phyloP scores from a whole-genome alignment of 1,140 invertebrate species.

The Papilio polyxenes region DNA sequence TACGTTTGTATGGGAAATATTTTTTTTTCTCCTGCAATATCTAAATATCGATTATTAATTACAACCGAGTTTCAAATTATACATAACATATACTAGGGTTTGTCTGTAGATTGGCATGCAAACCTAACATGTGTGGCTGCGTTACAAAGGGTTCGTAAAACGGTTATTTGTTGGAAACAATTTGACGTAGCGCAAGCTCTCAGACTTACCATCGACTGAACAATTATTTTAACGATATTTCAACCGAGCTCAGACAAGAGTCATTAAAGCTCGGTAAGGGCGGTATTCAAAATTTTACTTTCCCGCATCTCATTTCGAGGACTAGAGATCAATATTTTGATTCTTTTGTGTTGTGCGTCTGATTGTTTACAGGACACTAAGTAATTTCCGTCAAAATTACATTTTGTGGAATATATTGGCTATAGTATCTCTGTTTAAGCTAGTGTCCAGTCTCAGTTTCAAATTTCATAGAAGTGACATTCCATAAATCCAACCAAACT shows the following conservation, averaged over 20 bases:
- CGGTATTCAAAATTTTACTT: slow-evolving; percentile 53
- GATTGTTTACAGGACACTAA: background rate
- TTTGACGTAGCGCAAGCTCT: slow-evolving; percentile 6
- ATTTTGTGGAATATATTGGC: too few species aligned
- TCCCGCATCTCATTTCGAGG: slow-evolving; percentile 40
- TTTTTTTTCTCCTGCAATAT: background rate
- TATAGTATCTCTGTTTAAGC: too few species aligned
- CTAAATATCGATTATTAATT: background rate
- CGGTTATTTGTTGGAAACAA: slow-evolving; percentile 13
- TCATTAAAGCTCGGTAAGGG: background rate
- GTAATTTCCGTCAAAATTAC: background rate
- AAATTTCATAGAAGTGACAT: too few species aligned
- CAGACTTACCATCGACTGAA: background rate
- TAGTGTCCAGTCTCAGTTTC: too few species aligned
- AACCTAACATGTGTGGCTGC: background rate
- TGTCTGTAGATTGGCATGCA: background rate
- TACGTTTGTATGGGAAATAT: background rate
- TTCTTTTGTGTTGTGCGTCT: background rate
- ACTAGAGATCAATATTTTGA: slow-evolving; percentile 18
- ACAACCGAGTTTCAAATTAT: background rate
- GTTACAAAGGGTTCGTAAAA: background rate
- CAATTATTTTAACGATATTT: slow-evolving; percentile 12
- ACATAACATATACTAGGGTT: background rate
- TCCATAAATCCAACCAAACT: too few species aligned
- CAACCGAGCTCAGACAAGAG: slow-evolving; percentile 20